Evolutionary conservation across 2,797 vertebrate genomes (phyloP), one percentile per base, ranked within the genome.

Genomic region (Lepilemur ruficaudatus): DNA sequence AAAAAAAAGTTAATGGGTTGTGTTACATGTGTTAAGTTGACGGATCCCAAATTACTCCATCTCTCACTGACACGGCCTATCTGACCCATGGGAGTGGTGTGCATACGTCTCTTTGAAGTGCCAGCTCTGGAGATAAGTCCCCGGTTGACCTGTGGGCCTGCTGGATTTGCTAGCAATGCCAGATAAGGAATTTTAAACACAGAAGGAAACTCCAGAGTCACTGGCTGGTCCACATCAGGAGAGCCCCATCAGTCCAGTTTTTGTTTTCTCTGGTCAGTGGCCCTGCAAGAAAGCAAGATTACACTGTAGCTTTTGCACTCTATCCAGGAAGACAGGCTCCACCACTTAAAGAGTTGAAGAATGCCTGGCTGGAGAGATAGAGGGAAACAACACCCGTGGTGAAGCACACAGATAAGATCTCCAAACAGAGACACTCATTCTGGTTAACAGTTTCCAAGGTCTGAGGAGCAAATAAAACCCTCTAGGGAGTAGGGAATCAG

Each of bases 171-270:
- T 41, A 88, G 96, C 80, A 94, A 35, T 43, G 82, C 78, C 93
- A 97, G 97, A 98, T 97, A 98, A 97, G 91, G 78, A 93, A 89
- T 94, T 97, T 95, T 95, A 95, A 98, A 97, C 80, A 96, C 89
- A 63, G 69, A 83, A 59, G 65, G 76, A 91, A 95, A 83, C 94
- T 89, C 43, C 81, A 91, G 79, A 91, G 57, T 46, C 57, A 87
- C 93, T 94, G 89, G 79, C 95, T 94, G 80, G 70, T 91, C 76
- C 32, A n/a, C 59, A 50, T 92, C 96, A 96, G 65, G 67, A 87
- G 38, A 93, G 28, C 72, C 67, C 87, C 52, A 61, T 89, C 75
- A 78, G 94, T 20, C 46, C 46, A 43, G 72, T 50, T 94, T 93
- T 92, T 94, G 91, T 95, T 97, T 96, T 92, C 92, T 91, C 94